Evolutionary conservation across 2,888 invertebrate species (phyloP).

Genomic region (Carpatolechia fugitivella): DNA sequence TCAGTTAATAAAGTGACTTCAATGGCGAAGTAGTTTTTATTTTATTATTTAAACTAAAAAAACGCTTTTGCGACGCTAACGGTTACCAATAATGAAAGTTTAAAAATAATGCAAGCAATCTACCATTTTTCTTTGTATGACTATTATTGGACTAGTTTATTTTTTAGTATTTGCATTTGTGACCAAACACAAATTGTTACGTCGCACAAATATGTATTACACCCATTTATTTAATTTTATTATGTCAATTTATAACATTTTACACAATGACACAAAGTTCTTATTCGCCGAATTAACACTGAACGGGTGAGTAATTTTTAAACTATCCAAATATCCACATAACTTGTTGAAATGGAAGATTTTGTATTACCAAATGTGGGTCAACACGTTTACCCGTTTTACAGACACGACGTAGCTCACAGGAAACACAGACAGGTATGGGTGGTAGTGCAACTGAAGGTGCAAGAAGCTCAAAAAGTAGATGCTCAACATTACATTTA

Average conservation of each 20-base stretch:
- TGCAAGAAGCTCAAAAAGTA: conserved; percentile 76
- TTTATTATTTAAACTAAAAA: conserved; percentile 33
- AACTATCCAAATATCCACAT: neutral
- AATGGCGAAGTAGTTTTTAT: conserved; percentile 56
- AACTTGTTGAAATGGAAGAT: neutral
- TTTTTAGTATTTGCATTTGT: neutral
- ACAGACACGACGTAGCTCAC: conserved; percentile 69
- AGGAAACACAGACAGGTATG: conserved; percentile 67
- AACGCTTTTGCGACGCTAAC: conserved; percentile 65
- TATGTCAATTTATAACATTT: neutral
- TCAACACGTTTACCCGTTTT: conserved; percentile 10
- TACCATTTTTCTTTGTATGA: conserved; percentile 71
- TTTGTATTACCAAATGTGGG: no score
- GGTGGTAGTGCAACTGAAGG: conserved; percentile 63
- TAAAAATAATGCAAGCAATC: conserved; percentile 27
- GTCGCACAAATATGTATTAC: conserved; percentile 16
- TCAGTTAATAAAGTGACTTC: conserved; percentile 74
- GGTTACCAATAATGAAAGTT: conserved; percentile 25
- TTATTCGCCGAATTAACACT: neutral
- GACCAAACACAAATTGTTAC: neutral
- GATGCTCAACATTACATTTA: conserved; percentile 85
- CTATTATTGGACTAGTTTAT: neutral
- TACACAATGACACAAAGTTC: neutral
- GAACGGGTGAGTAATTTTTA: neutral
- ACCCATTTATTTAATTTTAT: neutral